Percentiles rank a stretch among this genome's conserved stretches.
Conservation (phyloP, 2,113 vertebrate species). For the Callithrix jacchus region DNA sequence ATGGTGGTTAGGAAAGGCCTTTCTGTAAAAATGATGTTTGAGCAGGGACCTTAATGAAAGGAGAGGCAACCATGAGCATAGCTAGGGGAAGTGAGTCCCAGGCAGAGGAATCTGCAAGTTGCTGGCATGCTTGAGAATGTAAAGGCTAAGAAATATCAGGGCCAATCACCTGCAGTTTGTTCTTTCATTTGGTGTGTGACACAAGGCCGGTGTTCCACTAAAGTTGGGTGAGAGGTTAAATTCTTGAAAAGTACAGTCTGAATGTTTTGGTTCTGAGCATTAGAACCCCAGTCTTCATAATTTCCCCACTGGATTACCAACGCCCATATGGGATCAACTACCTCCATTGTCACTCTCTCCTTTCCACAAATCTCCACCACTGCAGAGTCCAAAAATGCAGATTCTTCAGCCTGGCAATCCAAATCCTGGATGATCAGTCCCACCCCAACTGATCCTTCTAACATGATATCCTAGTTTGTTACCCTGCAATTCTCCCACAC, state of each 20-base stretch:
- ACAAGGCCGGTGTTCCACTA: neutral
- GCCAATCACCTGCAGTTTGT: neutral
- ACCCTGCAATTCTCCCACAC: too few relatives aligned
- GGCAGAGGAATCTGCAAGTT: neutral
- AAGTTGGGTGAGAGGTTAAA: neutral
- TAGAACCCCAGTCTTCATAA: neutral
- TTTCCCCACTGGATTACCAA: neutral
- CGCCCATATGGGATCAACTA: neutral
- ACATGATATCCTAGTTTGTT: fast-evolving
- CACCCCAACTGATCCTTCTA: neutral
- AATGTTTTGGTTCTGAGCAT: neutral
- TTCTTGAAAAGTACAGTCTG: neutral
- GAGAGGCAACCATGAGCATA: neutral
- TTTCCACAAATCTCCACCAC: neutral
- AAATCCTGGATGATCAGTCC: neutral
- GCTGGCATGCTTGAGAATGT: neutral
- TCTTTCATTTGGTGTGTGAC: neutral
- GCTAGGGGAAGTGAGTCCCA: neutral
- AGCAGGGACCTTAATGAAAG: neutral
- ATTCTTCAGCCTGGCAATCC: neutral
- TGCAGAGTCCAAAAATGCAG: neutral
- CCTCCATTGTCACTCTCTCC: neutral
- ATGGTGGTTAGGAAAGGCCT: neutral
- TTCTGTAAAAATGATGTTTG: neutral
- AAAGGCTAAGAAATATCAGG: neutral